Percentiles rank a stretch among this genome's conserved stretches.
Evolutionary conservation across 2,113 vertebrate genomes (phyloP).

Genomic region (Anhinga anhinga): DNA sequence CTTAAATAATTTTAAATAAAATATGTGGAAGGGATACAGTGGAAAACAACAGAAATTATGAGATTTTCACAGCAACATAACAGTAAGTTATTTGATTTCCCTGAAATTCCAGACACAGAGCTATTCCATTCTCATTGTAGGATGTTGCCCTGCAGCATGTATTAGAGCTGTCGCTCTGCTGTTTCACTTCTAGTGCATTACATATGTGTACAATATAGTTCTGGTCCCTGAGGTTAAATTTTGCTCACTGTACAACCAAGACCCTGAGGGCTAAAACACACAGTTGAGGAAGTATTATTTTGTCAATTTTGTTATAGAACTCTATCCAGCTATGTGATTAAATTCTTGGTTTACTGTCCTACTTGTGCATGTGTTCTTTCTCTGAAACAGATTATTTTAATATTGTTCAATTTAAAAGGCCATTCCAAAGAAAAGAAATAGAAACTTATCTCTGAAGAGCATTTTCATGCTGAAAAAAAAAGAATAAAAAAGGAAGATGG

Average conservation of each 20-base stretch:
- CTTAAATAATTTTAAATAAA: constrained; percentile 46
- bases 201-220: constrained; percentile 46
- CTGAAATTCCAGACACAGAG: constrained; percentile 58
- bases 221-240: constrained; percentile 27
- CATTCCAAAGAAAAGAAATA: not conserved
- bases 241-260: constrained; percentile 43
- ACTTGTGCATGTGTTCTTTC: not conserved
- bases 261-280: not conserved
- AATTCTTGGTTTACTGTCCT: constrained; percentile 19
- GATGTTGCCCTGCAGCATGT: constrained; percentile 56
- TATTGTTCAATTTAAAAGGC: not conserved
- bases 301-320: constrained; percentile 31
- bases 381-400: constrained; percentile 12
- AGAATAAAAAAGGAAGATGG: not conserved
- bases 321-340: not conserved
- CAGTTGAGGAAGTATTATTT: constrained; percentile 34
- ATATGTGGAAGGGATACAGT: constrained; percentile 29
- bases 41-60: constrained; percentile 53
- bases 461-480: not conserved
- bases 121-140: constrained; percentile 39
- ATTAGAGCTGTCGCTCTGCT: constrained; percentile 49
- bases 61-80: constrained; percentile 37
- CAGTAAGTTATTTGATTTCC: constrained; percentile 66
- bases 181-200: constrained; percentile 42
- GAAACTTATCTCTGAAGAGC: not conserved